phyloP scores from a whole-genome alignment of 2,888 invertebrate species.

The Panzeria rudis region DNA sequence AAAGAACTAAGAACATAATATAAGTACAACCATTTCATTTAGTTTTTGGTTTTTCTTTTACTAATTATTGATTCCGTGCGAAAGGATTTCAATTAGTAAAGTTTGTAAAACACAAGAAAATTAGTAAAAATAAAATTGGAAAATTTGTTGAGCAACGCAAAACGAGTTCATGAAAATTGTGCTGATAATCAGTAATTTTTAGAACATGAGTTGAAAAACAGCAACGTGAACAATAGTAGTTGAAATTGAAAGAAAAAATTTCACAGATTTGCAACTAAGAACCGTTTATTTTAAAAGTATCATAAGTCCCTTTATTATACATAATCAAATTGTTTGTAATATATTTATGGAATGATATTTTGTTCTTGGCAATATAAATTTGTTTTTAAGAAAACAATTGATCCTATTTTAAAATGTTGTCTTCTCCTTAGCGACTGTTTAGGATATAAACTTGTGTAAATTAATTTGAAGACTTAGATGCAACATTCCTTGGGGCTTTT shows the following conservation, averaged over 20 bases:
- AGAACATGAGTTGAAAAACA: constrained; percentile 18
- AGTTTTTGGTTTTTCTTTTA: constrained; percentile 17
- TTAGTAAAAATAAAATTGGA: constrained; percentile 1
- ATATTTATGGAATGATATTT: too few relatives aligned
- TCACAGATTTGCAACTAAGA: not conserved
- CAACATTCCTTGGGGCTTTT: too few relatives aligned
- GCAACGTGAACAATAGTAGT: not conserved
- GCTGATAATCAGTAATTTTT: constrained; percentile 43
- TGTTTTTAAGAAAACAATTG: too few relatives aligned
- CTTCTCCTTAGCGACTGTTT: too few relatives aligned
- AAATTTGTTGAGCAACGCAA: constrained; percentile 10
- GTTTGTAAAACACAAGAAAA: constrained; percentile 39
- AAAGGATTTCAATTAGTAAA: constrained; percentile 64
- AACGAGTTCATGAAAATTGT: constrained; percentile 35
- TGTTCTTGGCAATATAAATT: too few relatives aligned
- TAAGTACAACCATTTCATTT: not conserved
- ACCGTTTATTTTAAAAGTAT: too few relatives aligned
- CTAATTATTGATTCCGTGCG: constrained; percentile 52
- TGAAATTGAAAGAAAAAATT: not conserved
- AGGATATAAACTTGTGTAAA: too few relatives aligned
- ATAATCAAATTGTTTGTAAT: too few relatives aligned
- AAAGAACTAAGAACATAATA: constrained; percentile 6
- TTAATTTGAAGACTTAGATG: too few relatives aligned
- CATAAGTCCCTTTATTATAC: too few relatives aligned
- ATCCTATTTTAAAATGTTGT: too few relatives aligned